phyloP scores from a whole-genome alignment of 2,113 vertebrate species.

The Aramus guarauna region DNA sequence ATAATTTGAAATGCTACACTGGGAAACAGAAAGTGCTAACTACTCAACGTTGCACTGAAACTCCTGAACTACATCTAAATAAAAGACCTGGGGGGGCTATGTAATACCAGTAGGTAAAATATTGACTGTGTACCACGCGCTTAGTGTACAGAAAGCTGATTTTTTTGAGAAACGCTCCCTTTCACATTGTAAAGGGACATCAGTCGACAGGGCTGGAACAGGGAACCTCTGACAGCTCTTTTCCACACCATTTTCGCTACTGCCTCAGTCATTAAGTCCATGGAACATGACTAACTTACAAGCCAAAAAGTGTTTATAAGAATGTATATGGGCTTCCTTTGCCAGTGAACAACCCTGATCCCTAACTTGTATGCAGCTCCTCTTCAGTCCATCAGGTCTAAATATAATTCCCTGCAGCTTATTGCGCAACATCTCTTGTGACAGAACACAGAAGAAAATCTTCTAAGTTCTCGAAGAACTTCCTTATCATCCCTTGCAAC shows the following conservation, averaged over 20 bases:
- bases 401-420: background rate
- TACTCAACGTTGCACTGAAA: conserved; percentile 28
- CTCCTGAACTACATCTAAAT: conserved; percentile 2
- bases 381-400: background rate
- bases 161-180: background rate
- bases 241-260: background rate
- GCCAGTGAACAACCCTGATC: background rate
- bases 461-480: background rate
- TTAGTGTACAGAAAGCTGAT: background rate
- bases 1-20: background rate
- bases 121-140: background rate
- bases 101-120: conserved; percentile 18
- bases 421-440: background rate
- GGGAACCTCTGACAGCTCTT: background rate
- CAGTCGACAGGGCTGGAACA: background rate
- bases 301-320: background rate
- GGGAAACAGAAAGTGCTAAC: conserved; percentile 19
- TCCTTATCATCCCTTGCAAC: background rate
- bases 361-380: background rate
- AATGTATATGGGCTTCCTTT: background rate
- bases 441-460: background rate
- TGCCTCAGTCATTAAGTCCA: background rate
- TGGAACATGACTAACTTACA: background rate
- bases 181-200: background rate
- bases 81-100: background rate